Evolutionary conservation across 1,140 invertebrate species (phyloP), one percentile per base, ranked within the genome.

Genomic region (Theocolax elegans): DNA sequence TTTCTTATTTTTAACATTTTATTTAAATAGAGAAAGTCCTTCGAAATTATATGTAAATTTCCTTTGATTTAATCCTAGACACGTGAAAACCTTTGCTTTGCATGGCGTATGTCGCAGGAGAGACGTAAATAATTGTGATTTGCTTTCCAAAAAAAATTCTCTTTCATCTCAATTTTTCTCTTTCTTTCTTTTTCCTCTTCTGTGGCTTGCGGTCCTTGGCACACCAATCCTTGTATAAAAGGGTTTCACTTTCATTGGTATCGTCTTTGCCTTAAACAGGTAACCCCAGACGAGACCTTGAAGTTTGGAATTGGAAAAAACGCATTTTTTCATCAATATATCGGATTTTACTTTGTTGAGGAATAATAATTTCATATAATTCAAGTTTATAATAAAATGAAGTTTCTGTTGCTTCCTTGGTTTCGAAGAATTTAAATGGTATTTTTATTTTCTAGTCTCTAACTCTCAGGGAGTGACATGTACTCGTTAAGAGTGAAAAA

Each of bases 231-330:
- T 12, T 0, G 15, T 35, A 46, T 62, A 67, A 60, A 53, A 62
- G 40, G 46, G 46, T 31, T 72, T 72, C 58, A 48, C 49, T 67
- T 72, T 72, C 48, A 27, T 27, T 15, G n/a, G 19, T 44, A 59
- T 62, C 40, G 27, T 67, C 29, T 67, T 71, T 31, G 10, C 29
- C 46, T 59, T 42, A 67, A 72, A 67, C 56, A 54, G 19, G 56
- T 67, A 67, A 21, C 25, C n/a, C 27, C 23, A 53, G n/a, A 54
- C 58, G 40, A 72, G 70, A 67, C 64, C 48, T 72, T 72, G 70
- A 72, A 60, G 48, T 44, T 72, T 54, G 35, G 17, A 46, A 58
- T 40, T 64, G 3, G 0, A 15, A 13, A 63, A 69, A 71, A 49
- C 27, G 15, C 51, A 40, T 6, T 6, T 35, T 10, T 10, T 35